Evolutionary conservation across 2,888 invertebrate species (phyloP).

Genomic region (Mystacides longicornis): DNA sequence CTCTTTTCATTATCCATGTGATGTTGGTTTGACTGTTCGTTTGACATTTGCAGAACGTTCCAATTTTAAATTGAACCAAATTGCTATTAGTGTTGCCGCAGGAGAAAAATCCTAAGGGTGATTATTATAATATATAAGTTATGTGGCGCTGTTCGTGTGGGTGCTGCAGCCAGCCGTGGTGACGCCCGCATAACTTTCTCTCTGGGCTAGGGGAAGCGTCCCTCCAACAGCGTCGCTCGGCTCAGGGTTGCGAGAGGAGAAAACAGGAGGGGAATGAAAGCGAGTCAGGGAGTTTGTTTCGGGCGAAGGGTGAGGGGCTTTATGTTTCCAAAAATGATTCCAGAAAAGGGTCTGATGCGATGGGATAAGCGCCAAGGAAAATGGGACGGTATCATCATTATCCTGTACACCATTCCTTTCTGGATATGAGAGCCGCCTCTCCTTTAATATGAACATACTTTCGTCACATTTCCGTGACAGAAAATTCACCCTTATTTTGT

Average conservation of each 20-base stretch:
- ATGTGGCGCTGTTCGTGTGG: no score
- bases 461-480: background rate
- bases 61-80: no score
- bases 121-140: no score
- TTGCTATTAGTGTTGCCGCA: no score
- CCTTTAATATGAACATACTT: constrained; percentile 9
- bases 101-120: no score
- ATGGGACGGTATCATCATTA: constrained; percentile 13
- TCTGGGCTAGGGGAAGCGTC: constrained; percentile 6
- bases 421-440: constrained; percentile 7
- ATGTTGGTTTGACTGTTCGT: no score
- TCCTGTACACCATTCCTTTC: background rate
- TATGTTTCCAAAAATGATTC: constrained; percentile 19
- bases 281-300: constrained; percentile 14
- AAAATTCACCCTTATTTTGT: no score
- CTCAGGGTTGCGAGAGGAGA: background rate
- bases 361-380: constrained; percentile 13
- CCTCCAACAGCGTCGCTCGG: constrained; percentile 2
- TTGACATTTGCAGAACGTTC: no score
- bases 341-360: constrained; percentile 13
- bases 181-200: constrained; percentile 3
- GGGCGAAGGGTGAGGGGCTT: constrained; percentile 16
- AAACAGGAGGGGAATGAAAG: constrained; percentile 5
- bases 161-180: no score
- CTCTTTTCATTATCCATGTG: no score